A percentile compares a stretch with the other conserved stretches of the same genome.
Evolutionary conservation across 1,140 invertebrate species (phyloP).

Genomic region (Antheraea mylitta): DNA sequence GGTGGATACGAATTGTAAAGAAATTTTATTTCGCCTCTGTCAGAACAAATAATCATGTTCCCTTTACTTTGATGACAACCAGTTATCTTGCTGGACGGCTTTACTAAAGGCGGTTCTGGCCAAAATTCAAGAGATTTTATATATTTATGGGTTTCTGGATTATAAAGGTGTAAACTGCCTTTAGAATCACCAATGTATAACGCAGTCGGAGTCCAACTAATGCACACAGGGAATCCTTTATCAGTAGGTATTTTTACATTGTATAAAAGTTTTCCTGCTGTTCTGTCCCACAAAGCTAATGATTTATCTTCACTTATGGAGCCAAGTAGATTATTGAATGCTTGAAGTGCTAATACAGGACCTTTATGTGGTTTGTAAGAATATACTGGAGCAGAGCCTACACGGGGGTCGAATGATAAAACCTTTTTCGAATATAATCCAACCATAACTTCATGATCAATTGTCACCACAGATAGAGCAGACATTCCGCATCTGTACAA

Average conservation of each 20-base stretch:
- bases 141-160: conserved; percentile 50
- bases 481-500: conserved; percentile 66
- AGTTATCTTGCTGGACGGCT: conserved; percentile 57
- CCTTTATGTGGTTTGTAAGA: conserved; percentile 61
- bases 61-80: conserved; percentile 56
- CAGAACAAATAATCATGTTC: conserved; percentile 54
- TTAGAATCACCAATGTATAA: conserved; percentile 68
- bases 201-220: conserved; percentile 57
- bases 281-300: conserved; percentile 62
- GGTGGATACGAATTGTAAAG: conserved; percentile 62
- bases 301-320: conserved; percentile 69
- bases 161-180: conserved; percentile 56
- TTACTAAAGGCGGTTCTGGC: conserved; percentile 46
- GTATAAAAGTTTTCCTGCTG: conserved; percentile 56
- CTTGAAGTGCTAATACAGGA: conserved; percentile 51
- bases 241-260: conserved; percentile 59
- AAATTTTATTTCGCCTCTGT: conserved; percentile 68
- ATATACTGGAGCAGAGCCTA: conserved; percentile 42
- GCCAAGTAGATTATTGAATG: conserved; percentile 55
- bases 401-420: conserved; percentile 54
- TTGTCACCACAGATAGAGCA: conserved; percentile 57
- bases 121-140: conserved; percentile 53
- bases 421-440: conserved; percentile 67
- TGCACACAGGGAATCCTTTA: conserved; percentile 58
- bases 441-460: conserved; percentile 53